Evolutionary conservation across 2,113 vertebrate genomes (phyloP), one percentile per base, ranked within the genome.

Genomic region (Ursus arctos): DNA sequence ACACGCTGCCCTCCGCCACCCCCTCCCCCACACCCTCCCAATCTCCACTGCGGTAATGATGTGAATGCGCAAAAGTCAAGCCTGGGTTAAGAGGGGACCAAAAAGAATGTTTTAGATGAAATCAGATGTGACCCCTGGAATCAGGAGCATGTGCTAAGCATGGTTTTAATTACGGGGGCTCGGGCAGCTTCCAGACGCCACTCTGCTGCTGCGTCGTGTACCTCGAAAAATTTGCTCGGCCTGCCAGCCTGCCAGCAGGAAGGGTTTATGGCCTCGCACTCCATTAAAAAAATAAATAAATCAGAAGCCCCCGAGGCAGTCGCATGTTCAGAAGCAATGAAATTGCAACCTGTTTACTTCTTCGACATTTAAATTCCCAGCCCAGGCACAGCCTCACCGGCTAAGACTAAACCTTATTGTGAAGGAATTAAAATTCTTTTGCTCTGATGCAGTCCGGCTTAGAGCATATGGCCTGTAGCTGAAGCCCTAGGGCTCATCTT

Each of bases 201-300:
- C 72, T 97, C 59, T 71, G 65, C 96, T 88, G 49, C 53, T 96
- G 85, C 83, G 79, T 80, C 55, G 80, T 91, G 92, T 83, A 57
- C 88, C 96, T 88, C 95, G 95, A 74, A 89, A 92, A 98, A 85
- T 71, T 65, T 91, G 98, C 95, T 33, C 1, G 53, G 91, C 71
- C 97, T 97, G 97, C 59, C 88, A 97, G 96, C 87, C 98, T 97
- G 97, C 98, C 94, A 97, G 96, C 95, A 86, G 96, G 96, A 96
- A 96, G 97, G 57, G 98, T 99, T 99, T 99, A 98, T 92, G 95
- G 96, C 57, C 98, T 99, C 95, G 26, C 98, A 99, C 98, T 98
- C 97, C 96, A 98, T 98, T 99, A 98, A 99, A 98, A 92, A 98
- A 98, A 98, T 91, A 98, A 98, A 99, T 97, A 99, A 99, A 98